A percentile compares a stretch with the other conserved stretches of the same genome.
Conservation (phyloP, 2,888 invertebrate species). For the Yponomeuta plumbellus region DNA sequence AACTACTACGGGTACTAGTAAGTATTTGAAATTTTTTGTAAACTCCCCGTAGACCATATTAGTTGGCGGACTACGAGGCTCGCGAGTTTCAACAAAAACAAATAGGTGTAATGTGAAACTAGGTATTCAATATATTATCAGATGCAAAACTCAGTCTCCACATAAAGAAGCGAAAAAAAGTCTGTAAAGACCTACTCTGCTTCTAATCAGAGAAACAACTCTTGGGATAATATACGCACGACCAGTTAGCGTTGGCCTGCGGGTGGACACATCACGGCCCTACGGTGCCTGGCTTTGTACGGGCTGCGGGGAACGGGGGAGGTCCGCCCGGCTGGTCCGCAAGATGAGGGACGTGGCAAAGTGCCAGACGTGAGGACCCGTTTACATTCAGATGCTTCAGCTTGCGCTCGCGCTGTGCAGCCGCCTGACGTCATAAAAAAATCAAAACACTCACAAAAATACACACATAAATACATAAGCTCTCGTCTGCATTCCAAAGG, state of each 20-base stretch:
- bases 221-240: neutral
- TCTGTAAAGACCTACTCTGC: neutral
- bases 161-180: neutral
- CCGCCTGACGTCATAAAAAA: no score
- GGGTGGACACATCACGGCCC: neutral
- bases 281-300: neutral
- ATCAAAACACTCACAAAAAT: no score
- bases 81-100: neutral
- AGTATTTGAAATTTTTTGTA: no score
- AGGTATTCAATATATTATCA: neutral
- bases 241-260: neutral
- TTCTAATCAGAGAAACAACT: neutral
- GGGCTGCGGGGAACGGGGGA: neutral
- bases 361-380: neutral
- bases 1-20: no score
- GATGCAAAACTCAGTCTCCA: neutral
- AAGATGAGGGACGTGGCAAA: neutral
- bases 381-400: neutral
- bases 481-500: no score
- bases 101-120: neutral
- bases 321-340: neutral
- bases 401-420: no score
- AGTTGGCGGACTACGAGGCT: no score
- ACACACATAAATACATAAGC: no score
- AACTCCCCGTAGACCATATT: no score